These are phyloP conservation scores for Danio jaintianensis DNA, from an alignment of 2,797 vertebrate genomes.

Conservation along the genomic window DNA sequence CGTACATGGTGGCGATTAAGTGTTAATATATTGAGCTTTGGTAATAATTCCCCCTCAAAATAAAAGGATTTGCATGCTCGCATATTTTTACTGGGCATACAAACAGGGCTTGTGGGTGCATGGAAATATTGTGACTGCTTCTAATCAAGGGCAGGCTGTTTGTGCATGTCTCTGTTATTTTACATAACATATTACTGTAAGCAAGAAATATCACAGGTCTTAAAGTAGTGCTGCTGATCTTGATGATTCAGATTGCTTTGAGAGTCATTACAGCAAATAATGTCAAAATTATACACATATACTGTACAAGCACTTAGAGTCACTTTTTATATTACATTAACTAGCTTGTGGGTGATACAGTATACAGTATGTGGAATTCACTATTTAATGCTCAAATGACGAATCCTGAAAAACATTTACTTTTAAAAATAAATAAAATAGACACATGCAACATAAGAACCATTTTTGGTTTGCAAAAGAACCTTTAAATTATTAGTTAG, in stretches of 20 bases:
- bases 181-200: background rate
- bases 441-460: no score
- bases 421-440: no score
- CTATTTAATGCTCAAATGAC: background rate
- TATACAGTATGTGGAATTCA: background rate
- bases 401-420: background rate
- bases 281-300: background rate
- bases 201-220: slow-evolving; percentile 44
- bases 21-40: slow-evolving; percentile 78
- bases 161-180: slow-evolving; percentile 3
- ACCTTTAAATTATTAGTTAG: no score
- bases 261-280: background rate
- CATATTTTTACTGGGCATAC: slow-evolving; percentile 54
- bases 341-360: background rate
- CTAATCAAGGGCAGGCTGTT: slow-evolving; percentile 47
- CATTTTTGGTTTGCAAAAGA: no score
- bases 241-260: slow-evolving; percentile 21
- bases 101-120: slow-evolving; percentile 25
- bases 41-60: slow-evolving; percentile 68
- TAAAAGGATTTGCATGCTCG: slow-evolving; percentile 59
- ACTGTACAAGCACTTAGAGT: background rate
- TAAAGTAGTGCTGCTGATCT: slow-evolving; percentile 39
- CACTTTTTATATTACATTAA: background rate
- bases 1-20: slow-evolving; percentile 75
- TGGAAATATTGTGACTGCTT: slow-evolving; percentile 37